phyloP scores from a whole-genome alignment of 2,113 vertebrate species.

The Romanogobio albipinnatus region DNA sequence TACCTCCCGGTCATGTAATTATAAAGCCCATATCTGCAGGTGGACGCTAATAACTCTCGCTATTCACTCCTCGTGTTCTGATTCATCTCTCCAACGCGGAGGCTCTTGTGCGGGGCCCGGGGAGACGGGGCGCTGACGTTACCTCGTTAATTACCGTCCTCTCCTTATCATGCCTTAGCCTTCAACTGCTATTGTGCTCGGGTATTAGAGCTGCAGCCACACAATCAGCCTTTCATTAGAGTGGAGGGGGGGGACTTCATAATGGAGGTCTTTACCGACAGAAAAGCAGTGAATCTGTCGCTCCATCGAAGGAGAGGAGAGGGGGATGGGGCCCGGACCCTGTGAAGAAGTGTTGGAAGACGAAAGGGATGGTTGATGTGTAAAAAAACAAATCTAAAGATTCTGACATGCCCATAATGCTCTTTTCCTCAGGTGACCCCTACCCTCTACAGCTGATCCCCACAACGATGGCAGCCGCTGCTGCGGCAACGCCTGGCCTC shows the following conservation, averaged over 20 bases:
- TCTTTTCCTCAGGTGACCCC: slow-evolving; percentile 89
- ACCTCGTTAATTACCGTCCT: slow-evolving; percentile 86
- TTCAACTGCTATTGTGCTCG: slow-evolving; percentile 82
- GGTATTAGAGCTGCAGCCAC: slow-evolving; percentile 71
- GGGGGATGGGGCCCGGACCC: slow-evolving; percentile 15
- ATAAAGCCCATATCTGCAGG: slow-evolving; percentile 72
- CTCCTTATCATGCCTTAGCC: slow-evolving; percentile 82
- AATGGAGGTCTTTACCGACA: slow-evolving; percentile 81
- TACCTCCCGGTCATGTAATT: slow-evolving; percentile 64
- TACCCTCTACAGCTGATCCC: slow-evolving; percentile 99
- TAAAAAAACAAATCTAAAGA: slow-evolving; percentile 54
- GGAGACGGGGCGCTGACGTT: slow-evolving; percentile 78
- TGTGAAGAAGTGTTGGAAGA: not conserved
- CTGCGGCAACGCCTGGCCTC: slow-evolving; percentile 90
- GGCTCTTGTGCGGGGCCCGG: slow-evolving; percentile 71
- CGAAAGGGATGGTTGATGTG: slow-evolving; percentile 75
- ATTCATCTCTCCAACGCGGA: slow-evolving; percentile 75
- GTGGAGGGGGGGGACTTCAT: slow-evolving; percentile 78
- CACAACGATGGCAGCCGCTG: slow-evolving; percentile 96
- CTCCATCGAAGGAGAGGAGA: slow-evolving; percentile 28
- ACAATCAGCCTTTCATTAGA: slow-evolving; percentile 64
- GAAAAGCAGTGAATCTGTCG: slow-evolving; percentile 27
- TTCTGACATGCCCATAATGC: slow-evolving; percentile 77
- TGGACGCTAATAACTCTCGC: slow-evolving; percentile 68
- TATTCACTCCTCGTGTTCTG: slow-evolving; percentile 56